Evolutionary conservation across 2,797 vertebrate species (phyloP), one percentile per base, ranked within the genome.

Genomic region (Esox lucius): DNA sequence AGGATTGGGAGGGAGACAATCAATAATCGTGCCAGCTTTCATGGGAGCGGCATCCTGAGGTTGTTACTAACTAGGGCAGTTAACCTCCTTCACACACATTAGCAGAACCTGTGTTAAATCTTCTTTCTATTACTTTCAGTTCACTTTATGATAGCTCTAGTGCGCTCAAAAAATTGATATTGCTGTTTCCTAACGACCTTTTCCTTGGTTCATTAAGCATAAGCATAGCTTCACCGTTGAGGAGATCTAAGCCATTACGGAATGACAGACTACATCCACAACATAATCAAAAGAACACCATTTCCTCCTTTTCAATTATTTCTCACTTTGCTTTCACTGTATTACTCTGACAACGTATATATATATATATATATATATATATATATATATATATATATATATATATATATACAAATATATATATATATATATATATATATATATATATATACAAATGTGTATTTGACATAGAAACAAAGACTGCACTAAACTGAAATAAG

Each of bases 51-150:
- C 83, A 88, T 84, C 80, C 79, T 88, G 87, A 89, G 84, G 85
- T 90, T 90, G 86, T 92, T 90, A 87, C 90, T 88, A 91, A 92
- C 91, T 89, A 88, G 87, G 82, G 87, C 85, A 90, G 91, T 92
- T 93, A 92, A 92, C 91, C 90, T 91, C 88, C 89, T 91, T 90
- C 77, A 78, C 79, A 83, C 82, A 87, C 87, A 91, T 92, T 92
- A 90, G 86, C 71, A 59, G 73, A 81, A 83, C 84, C 84, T 83
- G 84, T 88, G 84, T 89, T 91, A 92, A 93, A 94, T 93, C 86
- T 90, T 91, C 86, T 91, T 91, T 90, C 87, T 90, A 90, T 92
- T 88, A 88, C 88, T 90, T 90, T 85, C 70, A 73, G 71, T 86
- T 86, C 87, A 74, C 80, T 92, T 92, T 90, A 92, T 90, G 90